Conservation (phyloP, 2,888 invertebrate species). For the Priocnemis perturbator region DNA sequence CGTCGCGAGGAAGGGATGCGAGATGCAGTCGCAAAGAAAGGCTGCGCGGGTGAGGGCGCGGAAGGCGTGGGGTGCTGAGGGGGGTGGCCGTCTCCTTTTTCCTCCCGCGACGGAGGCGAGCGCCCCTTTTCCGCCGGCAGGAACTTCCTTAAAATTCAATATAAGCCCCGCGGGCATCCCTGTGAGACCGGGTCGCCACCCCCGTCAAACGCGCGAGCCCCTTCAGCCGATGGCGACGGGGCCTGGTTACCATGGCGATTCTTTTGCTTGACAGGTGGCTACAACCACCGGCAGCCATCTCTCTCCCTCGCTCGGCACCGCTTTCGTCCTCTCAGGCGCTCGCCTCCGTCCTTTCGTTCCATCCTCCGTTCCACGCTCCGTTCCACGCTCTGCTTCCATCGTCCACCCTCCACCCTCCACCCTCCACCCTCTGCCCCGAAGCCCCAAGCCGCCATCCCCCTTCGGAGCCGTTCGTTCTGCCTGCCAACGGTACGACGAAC, state of each 20-base stretch:
- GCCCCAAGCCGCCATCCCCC: slow-evolving; percentile 41
- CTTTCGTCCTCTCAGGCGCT: slow-evolving; percentile 16
- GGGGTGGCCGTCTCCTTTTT: slow-evolving; percentile 8
- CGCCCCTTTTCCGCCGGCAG: slow-evolving; percentile 46
- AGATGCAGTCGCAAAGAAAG: slow-evolving; percentile 28
- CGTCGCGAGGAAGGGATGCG: neutral
- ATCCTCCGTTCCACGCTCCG: slow-evolving; percentile 44
- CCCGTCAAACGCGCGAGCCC: slow-evolving; percentile 49
- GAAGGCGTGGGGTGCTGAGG: slow-evolving; percentile 36
- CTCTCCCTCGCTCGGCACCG: slow-evolving; percentile 41
- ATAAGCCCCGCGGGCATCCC: slow-evolving; percentile 60
- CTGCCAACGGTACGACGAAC: slow-evolving; percentile 67
- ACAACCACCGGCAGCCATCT: slow-evolving; percentile 50
- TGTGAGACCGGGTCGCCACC: slow-evolving; percentile 58
- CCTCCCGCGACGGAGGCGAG: neutral
- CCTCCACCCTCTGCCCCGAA: too few species aligned
- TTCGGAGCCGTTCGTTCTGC: slow-evolving; percentile 52
- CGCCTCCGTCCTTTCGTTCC: slow-evolving; percentile 44
- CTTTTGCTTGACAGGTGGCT: slow-evolving; percentile 73
- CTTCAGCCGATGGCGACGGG: slow-evolving; percentile 57
- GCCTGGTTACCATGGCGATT: slow-evolving; percentile 73
- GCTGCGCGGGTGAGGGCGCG: slow-evolving; percentile 39
- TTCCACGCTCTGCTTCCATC: slow-evolving; percentile 23
- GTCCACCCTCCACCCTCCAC: too few species aligned
- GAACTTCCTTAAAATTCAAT: slow-evolving; percentile 70